Evolutionary conservation across 2,113 vertebrate genomes (phyloP).

Genomic region (Gambusia holbrooki): DNA sequence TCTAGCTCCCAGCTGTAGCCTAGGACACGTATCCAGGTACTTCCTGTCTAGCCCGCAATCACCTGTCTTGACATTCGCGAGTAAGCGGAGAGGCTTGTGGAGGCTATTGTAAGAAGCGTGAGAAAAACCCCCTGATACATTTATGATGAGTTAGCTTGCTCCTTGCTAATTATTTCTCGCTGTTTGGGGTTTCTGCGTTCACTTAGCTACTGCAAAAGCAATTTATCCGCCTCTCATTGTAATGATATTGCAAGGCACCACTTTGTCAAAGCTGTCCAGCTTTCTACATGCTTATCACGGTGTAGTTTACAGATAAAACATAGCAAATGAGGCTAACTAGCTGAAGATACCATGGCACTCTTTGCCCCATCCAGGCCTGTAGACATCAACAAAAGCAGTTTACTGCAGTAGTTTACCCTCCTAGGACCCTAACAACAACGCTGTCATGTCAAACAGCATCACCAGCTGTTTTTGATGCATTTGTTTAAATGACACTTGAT

Average conservation of each 20-base stretch:
- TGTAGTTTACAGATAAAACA: not conserved
- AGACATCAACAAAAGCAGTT: not conserved
- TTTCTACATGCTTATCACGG: not conserved
- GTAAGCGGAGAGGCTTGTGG: not conserved
- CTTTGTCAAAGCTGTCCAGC: not conserved
- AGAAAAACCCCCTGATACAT: not conserved
- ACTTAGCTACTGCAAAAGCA: conserved; percentile 17
- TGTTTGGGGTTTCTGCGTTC: conserved; percentile 2
- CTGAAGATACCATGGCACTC: conserved; percentile 5
- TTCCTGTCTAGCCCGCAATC: conserved; percentile 44
- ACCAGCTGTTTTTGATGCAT: not conserved
- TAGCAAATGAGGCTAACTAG: not conserved
- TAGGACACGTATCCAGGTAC: conserved; percentile 27
- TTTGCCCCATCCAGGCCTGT: conserved; percentile 40
- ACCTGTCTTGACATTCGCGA: conserved; percentile 26
- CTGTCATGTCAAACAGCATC: not conserved
- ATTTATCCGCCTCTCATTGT: not conserved
- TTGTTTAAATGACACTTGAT: not conserved
- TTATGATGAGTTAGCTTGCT: conserved; percentile 29
- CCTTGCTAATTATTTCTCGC: conserved; percentile 15
- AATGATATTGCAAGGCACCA: not conserved
- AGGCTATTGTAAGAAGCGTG: not conserved
- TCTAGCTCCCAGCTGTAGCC: conserved; percentile 24
- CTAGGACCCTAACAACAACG: not conserved
- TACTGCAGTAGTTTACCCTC: not conserved